phyloP scores from a whole-genome alignment of 2,888 invertebrate genomes.

The Drosophila macrospina region DNA sequence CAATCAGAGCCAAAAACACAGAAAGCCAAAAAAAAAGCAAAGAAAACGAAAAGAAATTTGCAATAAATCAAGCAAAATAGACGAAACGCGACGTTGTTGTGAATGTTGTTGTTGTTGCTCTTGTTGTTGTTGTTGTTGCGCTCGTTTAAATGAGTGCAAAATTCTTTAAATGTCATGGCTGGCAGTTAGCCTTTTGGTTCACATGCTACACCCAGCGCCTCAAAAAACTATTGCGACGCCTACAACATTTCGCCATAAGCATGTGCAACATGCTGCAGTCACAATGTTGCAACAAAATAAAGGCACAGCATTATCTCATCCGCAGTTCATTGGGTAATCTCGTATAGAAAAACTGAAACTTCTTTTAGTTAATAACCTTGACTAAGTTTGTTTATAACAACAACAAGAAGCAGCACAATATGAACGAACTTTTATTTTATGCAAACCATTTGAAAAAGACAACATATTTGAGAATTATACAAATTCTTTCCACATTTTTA shows the following conservation, averaged over 20 bases:
- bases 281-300: slow-evolving; percentile 9
- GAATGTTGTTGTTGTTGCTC: slow-evolving; percentile 12
- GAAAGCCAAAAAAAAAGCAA: slow-evolving; percentile 9
- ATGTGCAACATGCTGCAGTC: slow-evolving; percentile 28
- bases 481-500: too few species aligned
- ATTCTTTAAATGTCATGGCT: slow-evolving; percentile 77
- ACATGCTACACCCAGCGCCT: slow-evolving; percentile 37
- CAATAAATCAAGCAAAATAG: slow-evolving; percentile 72
- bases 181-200: slow-evolving; percentile 71
- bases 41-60: slow-evolving; percentile 40
- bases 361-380: background rate
- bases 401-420: background rate
- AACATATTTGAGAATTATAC: too few species aligned
- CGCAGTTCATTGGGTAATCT: background rate
- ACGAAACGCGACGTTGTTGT: slow-evolving; percentile 58
- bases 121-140: slow-evolving; percentile 16
- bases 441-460: too few species aligned
- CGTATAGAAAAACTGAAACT: background rate
- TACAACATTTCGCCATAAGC: slow-evolving; percentile 19
- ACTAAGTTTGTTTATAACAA: background rate
- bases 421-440: too few species aligned
- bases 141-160: slow-evolving; percentile 69
- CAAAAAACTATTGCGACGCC: slow-evolving; percentile 41
- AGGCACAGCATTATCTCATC: background rate
- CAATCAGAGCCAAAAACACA: slow-evolving; percentile 22